phyloP scores from a whole-genome alignment of 2,888 invertebrate genomes.

The Crematogaster levior region DNA sequence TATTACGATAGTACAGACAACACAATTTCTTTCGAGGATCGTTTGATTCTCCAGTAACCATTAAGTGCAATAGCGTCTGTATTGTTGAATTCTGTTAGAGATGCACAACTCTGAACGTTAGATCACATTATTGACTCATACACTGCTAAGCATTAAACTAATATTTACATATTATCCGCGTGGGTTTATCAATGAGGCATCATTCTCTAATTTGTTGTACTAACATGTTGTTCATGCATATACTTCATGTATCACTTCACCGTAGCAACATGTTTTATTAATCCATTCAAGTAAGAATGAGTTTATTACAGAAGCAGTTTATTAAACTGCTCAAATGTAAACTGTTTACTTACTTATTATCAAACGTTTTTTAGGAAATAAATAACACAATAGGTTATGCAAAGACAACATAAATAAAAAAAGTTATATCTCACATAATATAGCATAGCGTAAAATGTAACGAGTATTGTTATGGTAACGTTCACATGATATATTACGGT shows the following conservation, averaged over 20 bases:
- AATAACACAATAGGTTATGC: too few relatives aligned
- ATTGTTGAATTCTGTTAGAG: slow-evolving; percentile 7
- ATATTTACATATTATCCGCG: slow-evolving; percentile 39
- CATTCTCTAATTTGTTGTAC: slow-evolving; percentile 24
- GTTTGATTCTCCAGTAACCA: neutral
- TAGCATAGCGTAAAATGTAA: neutral
- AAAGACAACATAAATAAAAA: neutral
- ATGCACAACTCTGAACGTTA: slow-evolving; percentile 17
- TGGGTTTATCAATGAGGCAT: slow-evolving; percentile 32
- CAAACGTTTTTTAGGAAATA: neutral
- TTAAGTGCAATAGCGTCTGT: neutral
- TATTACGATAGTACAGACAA: neutral
- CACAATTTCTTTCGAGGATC: neutral
- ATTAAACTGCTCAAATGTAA: neutral
- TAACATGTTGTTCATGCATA: neutral
- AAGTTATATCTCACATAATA: neutral
- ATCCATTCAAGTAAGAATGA: neutral
- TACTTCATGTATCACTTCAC: too few relatives aligned
- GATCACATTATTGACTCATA: slow-evolving; percentile 27
- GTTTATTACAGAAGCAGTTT: too few relatives aligned
- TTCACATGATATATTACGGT: neutral
- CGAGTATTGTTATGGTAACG: neutral
- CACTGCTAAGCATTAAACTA: slow-evolving; percentile 33
- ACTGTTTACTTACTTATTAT: too few relatives aligned
- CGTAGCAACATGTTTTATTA: neutral